Conservation (phyloP, 2,888 invertebrate species). For the Diogma glabrata region DNA sequence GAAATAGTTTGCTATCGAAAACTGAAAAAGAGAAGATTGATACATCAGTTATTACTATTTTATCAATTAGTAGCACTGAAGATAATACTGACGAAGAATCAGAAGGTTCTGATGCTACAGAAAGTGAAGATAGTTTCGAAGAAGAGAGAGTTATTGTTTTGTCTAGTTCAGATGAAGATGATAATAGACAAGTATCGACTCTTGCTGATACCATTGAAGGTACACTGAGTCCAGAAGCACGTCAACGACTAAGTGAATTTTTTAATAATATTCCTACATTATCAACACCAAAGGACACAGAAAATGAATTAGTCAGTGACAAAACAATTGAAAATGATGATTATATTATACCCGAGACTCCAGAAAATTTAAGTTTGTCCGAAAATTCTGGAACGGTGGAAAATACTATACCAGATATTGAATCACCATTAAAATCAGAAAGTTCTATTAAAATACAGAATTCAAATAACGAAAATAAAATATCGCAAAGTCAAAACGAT, state of each 20-base stretch:
- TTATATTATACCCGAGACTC: neutral
- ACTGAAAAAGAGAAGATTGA: neutral
- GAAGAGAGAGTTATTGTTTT: no score
- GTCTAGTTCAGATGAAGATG: neutral
- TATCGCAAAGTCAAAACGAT: constrained; percentile 20
- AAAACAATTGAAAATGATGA: neutral
- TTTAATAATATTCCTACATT: constrained; percentile 6
- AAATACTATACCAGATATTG: neutral
- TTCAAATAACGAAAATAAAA: neutral
- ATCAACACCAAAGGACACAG: neutral
- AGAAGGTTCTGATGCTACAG: neutral
- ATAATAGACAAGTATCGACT: neutral
- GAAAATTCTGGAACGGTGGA: no score
- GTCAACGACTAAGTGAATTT: neutral
- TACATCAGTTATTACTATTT: constrained; percentile 1
- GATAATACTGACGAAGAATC: constrained; percentile 7
- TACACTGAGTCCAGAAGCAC: neutral
- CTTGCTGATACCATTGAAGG: neutral
- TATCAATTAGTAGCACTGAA: constrained; percentile 1
- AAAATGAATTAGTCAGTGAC: neutral
- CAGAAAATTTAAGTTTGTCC: neutral
- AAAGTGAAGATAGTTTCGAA: no score
- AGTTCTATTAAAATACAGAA: constrained; percentile 6
- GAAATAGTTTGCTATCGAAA: neutral
- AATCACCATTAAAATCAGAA: neutral